Evolutionary conservation across 2,797 vertebrate species (phyloP).

Genomic region (Anolis apletophallus): DNA sequence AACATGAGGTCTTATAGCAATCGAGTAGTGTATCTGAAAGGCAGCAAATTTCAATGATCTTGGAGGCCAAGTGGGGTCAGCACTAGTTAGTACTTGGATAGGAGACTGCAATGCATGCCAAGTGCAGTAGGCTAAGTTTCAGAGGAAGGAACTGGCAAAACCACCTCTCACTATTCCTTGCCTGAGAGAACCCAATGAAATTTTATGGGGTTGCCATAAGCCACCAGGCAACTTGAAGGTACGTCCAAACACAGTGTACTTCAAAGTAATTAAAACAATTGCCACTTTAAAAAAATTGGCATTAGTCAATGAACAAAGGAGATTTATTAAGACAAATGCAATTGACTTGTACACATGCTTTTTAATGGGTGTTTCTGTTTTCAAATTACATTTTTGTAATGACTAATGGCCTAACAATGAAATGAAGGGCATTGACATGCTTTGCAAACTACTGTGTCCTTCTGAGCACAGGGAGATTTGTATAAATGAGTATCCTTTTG

Average conservation of each 20-base stretch:
- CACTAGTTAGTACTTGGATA: no score
- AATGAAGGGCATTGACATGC: neutral
- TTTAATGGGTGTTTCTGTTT: conserved; percentile 1
- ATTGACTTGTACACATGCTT: neutral
- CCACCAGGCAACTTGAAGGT: no score
- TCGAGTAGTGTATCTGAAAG: no score
- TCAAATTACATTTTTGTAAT: neutral
- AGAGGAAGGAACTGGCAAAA: no score
- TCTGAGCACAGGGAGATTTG: neutral
- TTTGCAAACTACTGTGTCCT: neutral
- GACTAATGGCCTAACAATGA: neutral
- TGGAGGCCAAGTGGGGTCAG: no score
- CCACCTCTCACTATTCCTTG: no score
- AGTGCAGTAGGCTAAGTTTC: no score
- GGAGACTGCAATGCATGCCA: no score
- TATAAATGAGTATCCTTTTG: neutral
- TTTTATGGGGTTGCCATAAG: no score
- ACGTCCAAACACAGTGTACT: neutral
- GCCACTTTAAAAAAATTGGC: neutral
- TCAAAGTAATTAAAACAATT: neutral
- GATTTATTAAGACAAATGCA: conserved; percentile 3
- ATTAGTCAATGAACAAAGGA: neutral
- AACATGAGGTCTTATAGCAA: neutral
- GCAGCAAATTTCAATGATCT: no score
- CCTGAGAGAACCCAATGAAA: no score